Evolutionary conservation across 2,888 invertebrate species (phyloP), one percentile per base, ranked within the genome.

Genomic region (Amphiduros pacificus): DNA sequence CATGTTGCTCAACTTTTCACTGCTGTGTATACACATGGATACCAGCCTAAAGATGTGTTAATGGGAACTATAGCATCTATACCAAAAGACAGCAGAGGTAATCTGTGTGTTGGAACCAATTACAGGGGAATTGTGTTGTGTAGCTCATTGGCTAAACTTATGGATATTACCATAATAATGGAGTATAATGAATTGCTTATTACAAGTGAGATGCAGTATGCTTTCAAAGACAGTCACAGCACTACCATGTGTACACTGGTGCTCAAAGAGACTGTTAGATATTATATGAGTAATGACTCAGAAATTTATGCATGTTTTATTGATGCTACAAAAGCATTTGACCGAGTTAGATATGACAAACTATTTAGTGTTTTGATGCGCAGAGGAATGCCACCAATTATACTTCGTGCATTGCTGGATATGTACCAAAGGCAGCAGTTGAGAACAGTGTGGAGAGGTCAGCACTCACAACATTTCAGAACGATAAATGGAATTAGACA

Each of bases 1-100:
- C 32, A 53, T 11, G 5, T 53, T 11, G 27, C 53, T 3, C 31
- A 29, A 17, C 29, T 29, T 5, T n/a, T 51, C 4, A 53, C 31
- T 53, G 28, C 53, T 29, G 22, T 53, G n/a, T 22, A 17, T 4
- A 20, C 53, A 2, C 53, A 53, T 53, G 53, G 53, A 29, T 53
- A 53, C 31, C 32, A 32, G 28, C 53, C 53, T 28, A n/a, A 11
- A 20, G 31, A 53, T 5, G 14, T 53, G 14, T 28, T 32, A 26
- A 53, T n/a, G 31, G 22, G 31, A 17, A 29, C 27, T 2, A 32
- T 53, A 5, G 32, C 20, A 29, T n/a, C 28, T 6, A 53, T 53
- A 5, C 53, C 53, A 9, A 53, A 53, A 29, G 22, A 53, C 20
- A 53, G 22, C 17, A 28, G 29, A 17, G 32, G 32, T 17, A 31